A percentile compares a stretch with the other conserved stretches of the same genome.
These are phyloP conservation scores for Lathamus discolor DNA, from an alignment of 2,113 vertebrate genomes.

Conservation along the genomic window DNA sequence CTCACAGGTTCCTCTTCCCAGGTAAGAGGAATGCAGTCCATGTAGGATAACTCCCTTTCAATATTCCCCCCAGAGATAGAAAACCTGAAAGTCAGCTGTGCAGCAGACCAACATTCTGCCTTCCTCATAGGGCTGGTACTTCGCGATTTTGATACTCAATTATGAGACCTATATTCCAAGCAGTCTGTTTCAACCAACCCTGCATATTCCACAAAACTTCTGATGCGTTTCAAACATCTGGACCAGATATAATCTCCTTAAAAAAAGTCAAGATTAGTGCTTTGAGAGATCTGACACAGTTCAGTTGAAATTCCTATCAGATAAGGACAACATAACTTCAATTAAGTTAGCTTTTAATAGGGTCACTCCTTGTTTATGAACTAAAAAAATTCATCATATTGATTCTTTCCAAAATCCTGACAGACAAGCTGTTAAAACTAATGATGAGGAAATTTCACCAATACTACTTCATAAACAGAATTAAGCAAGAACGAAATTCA, in stretches of 20 bases:
- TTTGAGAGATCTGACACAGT: background rate
- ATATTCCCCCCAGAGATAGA: background rate
- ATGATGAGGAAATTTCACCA: background rate
- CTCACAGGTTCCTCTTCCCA: background rate
- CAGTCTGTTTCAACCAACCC: background rate
- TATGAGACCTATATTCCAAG: background rate
- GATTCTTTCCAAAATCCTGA: background rate
- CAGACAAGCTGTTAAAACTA: background rate
- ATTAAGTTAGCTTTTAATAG: background rate
- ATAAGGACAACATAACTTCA: background rate
- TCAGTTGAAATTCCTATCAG: background rate
- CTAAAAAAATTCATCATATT: background rate
- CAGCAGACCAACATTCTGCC: background rate
- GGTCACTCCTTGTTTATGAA: background rate
- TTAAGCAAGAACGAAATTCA: background rate
- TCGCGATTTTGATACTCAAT: background rate
- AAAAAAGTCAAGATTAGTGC: background rate
- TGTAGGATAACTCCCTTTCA: background rate
- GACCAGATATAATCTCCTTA: background rate
- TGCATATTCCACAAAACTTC: background rate
- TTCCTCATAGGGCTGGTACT: background rate
- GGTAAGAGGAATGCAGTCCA: background rate
- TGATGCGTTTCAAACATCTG: background rate
- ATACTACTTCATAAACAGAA: background rate
- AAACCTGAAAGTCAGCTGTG: background rate